Percentiles rank a stretch among this genome's conserved stretches.
Evolutionary conservation across 2,113 vertebrate genomes (phyloP).

Genomic region (Ceyx margarethae): DNA sequence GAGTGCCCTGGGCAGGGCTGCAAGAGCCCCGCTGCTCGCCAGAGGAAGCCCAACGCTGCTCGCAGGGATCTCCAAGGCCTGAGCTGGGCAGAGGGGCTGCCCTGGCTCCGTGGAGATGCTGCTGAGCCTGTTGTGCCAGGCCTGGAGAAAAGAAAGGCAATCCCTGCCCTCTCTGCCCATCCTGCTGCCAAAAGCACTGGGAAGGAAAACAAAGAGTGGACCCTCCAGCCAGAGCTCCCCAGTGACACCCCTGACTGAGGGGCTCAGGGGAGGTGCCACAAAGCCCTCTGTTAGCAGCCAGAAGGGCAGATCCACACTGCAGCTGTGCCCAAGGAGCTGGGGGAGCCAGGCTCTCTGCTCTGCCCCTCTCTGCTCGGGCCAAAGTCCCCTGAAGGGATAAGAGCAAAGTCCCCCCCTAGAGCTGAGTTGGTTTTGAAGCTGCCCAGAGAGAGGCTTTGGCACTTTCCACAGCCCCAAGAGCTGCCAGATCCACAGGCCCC

Average conservation of each 20-base stretch:
- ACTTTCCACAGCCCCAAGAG: neutral
- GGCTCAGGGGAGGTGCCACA: neutral
- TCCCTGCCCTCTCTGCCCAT: neutral
- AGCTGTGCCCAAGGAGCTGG: neutral
- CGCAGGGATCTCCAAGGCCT: accelerated
- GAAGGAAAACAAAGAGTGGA: neutral
- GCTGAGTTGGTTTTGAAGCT: accelerated
- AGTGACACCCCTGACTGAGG: no score
- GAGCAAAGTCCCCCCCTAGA: neutral
- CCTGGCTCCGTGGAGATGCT: no score
- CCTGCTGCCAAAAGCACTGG: neutral
- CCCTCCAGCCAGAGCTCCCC: accelerated
- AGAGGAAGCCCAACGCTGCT: accelerated
- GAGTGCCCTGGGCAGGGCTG: neutral
- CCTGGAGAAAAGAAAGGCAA: neutral
- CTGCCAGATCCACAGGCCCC: neutral
- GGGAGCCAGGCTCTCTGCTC: neutral
- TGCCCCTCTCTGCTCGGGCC: neutral
- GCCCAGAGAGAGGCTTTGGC: neutral
- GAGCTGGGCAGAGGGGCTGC: no score
- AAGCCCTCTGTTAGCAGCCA: neutral
- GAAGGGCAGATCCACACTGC: no score
- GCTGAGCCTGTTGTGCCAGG: neutral
- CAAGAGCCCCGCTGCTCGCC: accelerated
- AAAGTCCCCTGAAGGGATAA: neutral